These are phyloP conservation scores for Bombus polaris DNA, from an alignment of 1,140 invertebrate genomes.

Conservation along the genomic window DNA sequence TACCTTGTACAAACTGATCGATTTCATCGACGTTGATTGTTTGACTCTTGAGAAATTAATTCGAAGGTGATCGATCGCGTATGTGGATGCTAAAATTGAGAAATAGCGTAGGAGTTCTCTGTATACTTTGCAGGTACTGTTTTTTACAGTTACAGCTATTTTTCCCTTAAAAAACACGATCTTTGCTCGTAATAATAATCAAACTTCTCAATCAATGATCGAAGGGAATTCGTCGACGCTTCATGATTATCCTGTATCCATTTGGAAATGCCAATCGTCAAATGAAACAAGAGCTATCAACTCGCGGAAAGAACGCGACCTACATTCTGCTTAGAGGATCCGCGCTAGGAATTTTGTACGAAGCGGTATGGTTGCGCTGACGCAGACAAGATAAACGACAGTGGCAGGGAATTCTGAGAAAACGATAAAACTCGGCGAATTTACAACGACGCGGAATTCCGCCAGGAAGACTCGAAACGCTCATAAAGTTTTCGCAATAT, in stretches of 20 bases:
- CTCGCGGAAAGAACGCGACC: background rate
- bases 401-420: constrained; percentile 23
- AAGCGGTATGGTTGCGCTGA: constrained; percentile 13
- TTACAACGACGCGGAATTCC: constrained; percentile 16
- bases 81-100: too few species aligned
- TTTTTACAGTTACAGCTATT: too few species aligned
- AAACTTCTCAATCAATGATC: too few species aligned
- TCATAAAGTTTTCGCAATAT: constrained; percentile 10
- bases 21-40: background rate
- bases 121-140: too few species aligned
- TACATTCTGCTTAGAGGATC: background rate
- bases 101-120: too few species aligned
- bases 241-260: too few species aligned
- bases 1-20: background rate
- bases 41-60: too few species aligned
- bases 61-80: too few species aligned
- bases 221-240: too few species aligned
- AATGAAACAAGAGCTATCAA: background rate
- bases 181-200: too few species aligned
- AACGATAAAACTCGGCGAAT: constrained; percentile 36
- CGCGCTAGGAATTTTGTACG: constrained; percentile 26
- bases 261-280: background rate
- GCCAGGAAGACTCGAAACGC: background rate
- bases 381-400: constrained; percentile 25
- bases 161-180: too few species aligned